These are phyloP conservation scores for Penaeus monodon DNA, from an alignment of 2,888 invertebrate species.

Conservation along the genomic window DNA sequence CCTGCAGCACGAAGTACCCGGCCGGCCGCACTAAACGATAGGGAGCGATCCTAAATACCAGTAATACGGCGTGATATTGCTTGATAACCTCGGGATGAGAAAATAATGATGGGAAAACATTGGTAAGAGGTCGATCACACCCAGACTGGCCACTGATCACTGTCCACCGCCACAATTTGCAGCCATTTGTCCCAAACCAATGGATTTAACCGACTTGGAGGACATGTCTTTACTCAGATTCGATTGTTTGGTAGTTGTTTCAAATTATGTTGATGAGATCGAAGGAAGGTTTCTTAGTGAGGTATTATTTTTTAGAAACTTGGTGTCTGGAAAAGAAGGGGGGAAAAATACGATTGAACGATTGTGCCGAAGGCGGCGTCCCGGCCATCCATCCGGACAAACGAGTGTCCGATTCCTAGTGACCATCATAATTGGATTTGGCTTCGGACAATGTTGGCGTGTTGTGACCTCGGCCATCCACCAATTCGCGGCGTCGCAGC, in stretches of 20 bases:
- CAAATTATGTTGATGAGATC: too few relatives aligned
- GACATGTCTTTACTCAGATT: too few relatives aligned
- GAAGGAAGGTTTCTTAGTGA: too few relatives aligned
- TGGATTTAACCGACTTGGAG: too few relatives aligned
- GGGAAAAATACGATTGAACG: too few relatives aligned
- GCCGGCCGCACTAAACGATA: neutral
- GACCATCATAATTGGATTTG: slow-evolving; percentile 52
- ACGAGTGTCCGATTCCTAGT: slow-evolving; percentile 54
- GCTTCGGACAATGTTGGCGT: slow-evolving; percentile 44
- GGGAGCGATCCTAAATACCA: neutral
- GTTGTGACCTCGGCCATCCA: slow-evolving; percentile 44
- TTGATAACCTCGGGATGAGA: slow-evolving; percentile 33
- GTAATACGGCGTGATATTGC: slow-evolving; percentile 16
- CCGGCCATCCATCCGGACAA: neutral
- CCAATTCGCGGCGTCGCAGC: neutral
- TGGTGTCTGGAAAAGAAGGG: too few relatives aligned
- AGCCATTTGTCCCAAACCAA: too few relatives aligned
- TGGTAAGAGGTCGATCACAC: slow-evolving; percentile 22
- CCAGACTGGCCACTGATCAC: slow-evolving; percentile 28
- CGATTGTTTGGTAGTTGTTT: too few relatives aligned
- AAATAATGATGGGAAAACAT: slow-evolving; percentile 32
- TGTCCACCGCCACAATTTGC: too few relatives aligned
- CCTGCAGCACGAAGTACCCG: too few relatives aligned
- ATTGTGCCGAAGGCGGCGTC: too few relatives aligned
- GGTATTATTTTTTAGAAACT: too few relatives aligned